Base-by-base conservation (phyloP, 2,888 invertebrate genomes). In the Tenthredo amoena region DNA sequence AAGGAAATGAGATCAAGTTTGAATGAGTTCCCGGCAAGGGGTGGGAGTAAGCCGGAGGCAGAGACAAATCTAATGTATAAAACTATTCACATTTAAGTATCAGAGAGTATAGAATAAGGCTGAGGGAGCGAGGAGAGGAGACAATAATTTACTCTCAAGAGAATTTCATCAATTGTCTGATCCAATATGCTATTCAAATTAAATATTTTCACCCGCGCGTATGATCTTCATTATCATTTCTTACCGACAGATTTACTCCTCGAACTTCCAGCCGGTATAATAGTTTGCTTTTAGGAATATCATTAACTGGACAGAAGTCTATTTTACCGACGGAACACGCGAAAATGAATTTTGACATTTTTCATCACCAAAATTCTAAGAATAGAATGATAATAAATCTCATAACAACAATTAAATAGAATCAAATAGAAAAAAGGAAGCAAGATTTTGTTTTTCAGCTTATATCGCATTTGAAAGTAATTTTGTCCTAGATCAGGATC, bases 1-100 rank as follows among this genome's bases (percentile, higher is more conserved):
- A 91, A 92, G 92, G 91, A 91, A 92, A 92, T 92, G 91, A 92
- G 91, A 92, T 92, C 91, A 92, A 92, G 92, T 91, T 91, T 91
- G 91, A 91, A 89, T 91, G 91, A 91, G 90, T 89, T 85, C 84
- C 87, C 65, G 86, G 86, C 87, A 77, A 31, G 62, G 68, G 43
- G 83, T 58, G 81, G 81, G 81, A 81, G 77, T 77, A 26, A 26
- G 77, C 50, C 77, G 77, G 77, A 77, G 77, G 77, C 40, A 18
- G 47, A 55, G 47, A 77, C 77, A 77, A 77, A 77, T 77, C 77
- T 77, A 34, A 31, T 31, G 31, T 77, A 34, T 31, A 68, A 68
- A 68, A 68, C 34, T 68, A 34, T 68, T 68, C 31, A 68, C 18
- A 34, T 50, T 31, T 77, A 77, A n/a, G 18, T 77, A 77, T 77